Base-by-base conservation (phyloP, 2,113 vertebrate genomes). In the Catagonus wagneri region DNA sequence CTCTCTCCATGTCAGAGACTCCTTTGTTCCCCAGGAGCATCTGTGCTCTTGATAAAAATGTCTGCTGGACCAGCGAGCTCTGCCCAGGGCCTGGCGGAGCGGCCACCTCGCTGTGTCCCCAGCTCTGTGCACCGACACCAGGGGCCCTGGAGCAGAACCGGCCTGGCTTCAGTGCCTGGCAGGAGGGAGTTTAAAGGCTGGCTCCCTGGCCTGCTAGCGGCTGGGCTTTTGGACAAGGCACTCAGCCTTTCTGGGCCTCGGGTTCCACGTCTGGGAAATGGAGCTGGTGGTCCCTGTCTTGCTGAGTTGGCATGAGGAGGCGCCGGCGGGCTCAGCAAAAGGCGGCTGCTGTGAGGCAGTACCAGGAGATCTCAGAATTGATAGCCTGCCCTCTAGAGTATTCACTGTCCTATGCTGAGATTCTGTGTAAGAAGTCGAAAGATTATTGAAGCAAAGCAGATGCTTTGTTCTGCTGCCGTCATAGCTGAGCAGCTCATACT, bases 11-110 rank as follows among this genome's bases (percentile, higher is more conserved):
- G 78, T 34, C 88, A 97, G 90, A 97, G 93, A 72, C 85, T 80
- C 87, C 95, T 95, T 87, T 92, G 85, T 98, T 79, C 81, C 80
- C 4, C 4, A 39, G 80, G 72, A 89, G 44, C 14, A 34, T 94
- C 72, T 36, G 13, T 65, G 76, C 65, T 65, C 54, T 96, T 98
- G 95, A 89, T 93, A 92, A 83, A 98, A 97, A 95, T 36, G 36
- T 34, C n/a, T 34, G 36, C 14, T n/a, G 79, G 50, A 78, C 75
- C 36, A 12, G 32, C 1, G n/a, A 78, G 68, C 54, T 74, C 50
- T 65, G 52, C 39, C 88, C 17, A 27, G 8, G 39, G 19, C 52
- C 6, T 20, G 56, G 32, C 7, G 13, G 34, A 23, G 60, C 61
- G 23, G 74, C 39, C 78, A 23, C 44, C 7, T 39, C 6, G 5